Base-by-base conservation (phyloP, 2,888 invertebrate genomes). In the Drosophila mulleri region DNA sequence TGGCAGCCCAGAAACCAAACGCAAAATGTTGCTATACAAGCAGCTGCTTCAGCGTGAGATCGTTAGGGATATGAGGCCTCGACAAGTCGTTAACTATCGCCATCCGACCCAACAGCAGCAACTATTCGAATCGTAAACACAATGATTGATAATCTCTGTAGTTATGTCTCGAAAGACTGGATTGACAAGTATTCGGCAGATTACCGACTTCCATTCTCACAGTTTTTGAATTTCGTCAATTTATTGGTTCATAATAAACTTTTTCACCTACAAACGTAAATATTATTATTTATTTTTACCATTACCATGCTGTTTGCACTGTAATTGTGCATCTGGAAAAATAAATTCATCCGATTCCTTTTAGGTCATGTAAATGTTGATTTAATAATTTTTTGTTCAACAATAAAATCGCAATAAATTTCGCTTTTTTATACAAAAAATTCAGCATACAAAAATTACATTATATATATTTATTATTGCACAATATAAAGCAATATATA, bases 11-110 rank as follows among this genome's bases (percentile, higher is more conserved):
- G 84, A 76, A 42, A 83, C 82, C 1, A 70, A 29, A 7, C 63
- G 71, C 2, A 85, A 89, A 61, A 79, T 85, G 84, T 47, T 89
- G 52, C 79, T 85, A 16, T 85, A 53, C 16, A 69, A 39, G 39
- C 64, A 72, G 20, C 32, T 85, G 20, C 45, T 85, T 3, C 16
- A 68, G 7, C 64, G 58, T 20, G 82, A 87, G 23, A 20, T 77
- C 6, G 12, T 6, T 5, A 48, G 53, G 7, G 84, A 83, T 2
- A 9, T 29, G 9, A 44, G 54, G 23, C 59, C 82, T 35, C 63
- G 52, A 37, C 52, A 52, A 18, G 41, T 48, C 12, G 23, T 48
- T 0, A 39, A 16, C 12, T 45, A 26, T 16, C 41, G 35, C 14
- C 32, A 56, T 8, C 29, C 29, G 2, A 50, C 50, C 0, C 53